Conservation (phyloP, 53 echinoderm and acorn worm genomes). For the Stichopus horrens region DNA sequence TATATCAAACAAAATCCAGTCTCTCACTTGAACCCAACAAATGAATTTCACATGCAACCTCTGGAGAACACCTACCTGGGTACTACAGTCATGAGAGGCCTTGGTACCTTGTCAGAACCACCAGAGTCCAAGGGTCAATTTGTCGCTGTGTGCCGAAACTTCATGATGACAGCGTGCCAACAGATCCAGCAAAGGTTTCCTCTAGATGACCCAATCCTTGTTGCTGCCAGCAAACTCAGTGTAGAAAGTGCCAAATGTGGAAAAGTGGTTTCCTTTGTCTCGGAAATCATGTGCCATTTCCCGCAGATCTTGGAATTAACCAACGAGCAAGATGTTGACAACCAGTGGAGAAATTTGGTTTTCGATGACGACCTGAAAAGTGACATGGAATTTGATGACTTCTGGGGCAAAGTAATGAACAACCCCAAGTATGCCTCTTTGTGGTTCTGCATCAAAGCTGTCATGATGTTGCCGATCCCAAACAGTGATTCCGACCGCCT, state of each 20-base stretch:
- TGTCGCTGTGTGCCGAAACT: slow-evolving; percentile 19
- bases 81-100: slow-evolving; percentile 15
- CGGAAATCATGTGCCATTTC: slow-evolving; percentile 3
- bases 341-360: slow-evolving; percentile 22
- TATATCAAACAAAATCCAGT: slow-evolving; percentile 18
- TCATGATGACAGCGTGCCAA: slow-evolving; percentile 23
- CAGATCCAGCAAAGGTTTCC: slow-evolving; percentile 33
- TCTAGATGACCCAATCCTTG: slow-evolving; percentile 9
- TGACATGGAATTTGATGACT: slow-evolving; percentile 20
- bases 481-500: slow-evolving; percentile 20
- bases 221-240: slow-evolving; percentile 16
- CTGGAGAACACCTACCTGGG: slow-evolving; percentile 28
- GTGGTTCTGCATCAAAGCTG: slow-evolving; percentile 33
- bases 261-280: slow-evolving; percentile 11
- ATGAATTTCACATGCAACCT: slow-evolving; percentile 20
- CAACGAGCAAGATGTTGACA: slow-evolving; percentile 23
- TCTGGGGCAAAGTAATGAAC: slow-evolving; percentile 13
- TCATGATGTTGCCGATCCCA: slow-evolving; percentile 22
- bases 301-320: slow-evolving; percentile 21
- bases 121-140: slow-evolving; percentile 27
- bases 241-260: slow-evolving; percentile 7
- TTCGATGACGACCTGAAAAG: neutral
- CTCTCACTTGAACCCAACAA: neutral
- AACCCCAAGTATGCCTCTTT: slow-evolving; percentile 1
- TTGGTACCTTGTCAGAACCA: neutral